Conservation (phyloP, 2,888 invertebrate genomes). For the Molorchus minor region DNA sequence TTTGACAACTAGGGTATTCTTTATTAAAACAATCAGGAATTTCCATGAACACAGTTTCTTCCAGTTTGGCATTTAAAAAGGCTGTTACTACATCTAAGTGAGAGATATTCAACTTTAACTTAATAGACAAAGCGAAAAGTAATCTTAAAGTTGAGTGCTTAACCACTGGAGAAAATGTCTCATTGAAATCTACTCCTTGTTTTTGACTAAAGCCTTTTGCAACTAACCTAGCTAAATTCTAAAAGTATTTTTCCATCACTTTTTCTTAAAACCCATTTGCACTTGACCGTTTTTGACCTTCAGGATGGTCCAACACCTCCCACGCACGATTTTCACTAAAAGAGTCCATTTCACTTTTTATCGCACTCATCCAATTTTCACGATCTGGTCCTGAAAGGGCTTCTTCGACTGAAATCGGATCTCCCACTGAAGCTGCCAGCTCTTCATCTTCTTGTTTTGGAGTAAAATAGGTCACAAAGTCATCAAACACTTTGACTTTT, state of each 20-base stretch:
- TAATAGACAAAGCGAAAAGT: background rate
- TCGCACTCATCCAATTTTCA: conserved; percentile 16
- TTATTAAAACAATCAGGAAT: conserved; percentile 39
- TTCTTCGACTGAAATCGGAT: background rate
- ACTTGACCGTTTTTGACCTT: conserved; percentile 27
- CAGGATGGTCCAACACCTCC: conserved; percentile 31
- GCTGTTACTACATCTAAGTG: conserved; percentile 48
- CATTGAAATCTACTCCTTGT: conserved; percentile 28
- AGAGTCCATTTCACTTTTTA: conserved; percentile 4
- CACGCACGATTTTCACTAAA: conserved; percentile 22
- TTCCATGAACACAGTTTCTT: conserved; percentile 48
- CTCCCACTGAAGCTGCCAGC: conserved; percentile 5
- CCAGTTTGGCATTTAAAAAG: conserved; percentile 48
- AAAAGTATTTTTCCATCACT: conserved; percentile 20
- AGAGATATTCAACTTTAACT: conserved; percentile 19
- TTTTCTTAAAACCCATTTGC: conserved; percentile 32
- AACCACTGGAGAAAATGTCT: conserved; percentile 35
- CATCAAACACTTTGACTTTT: conserved; percentile 13
- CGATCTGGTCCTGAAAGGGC: conserved; percentile 10
- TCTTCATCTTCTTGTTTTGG: background rate
- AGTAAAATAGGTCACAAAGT: conserved; percentile 14
- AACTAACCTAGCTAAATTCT: conserved; percentile 28
- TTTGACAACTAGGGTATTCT: conserved; percentile 1
- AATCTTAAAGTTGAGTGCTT: too few species aligned
- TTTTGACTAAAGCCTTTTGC: conserved; percentile 32